These are phyloP conservation scores for Napeogenes inachia DNA, from an alignment of 2,888 invertebrate species.

Conservation along the genomic window DNA sequence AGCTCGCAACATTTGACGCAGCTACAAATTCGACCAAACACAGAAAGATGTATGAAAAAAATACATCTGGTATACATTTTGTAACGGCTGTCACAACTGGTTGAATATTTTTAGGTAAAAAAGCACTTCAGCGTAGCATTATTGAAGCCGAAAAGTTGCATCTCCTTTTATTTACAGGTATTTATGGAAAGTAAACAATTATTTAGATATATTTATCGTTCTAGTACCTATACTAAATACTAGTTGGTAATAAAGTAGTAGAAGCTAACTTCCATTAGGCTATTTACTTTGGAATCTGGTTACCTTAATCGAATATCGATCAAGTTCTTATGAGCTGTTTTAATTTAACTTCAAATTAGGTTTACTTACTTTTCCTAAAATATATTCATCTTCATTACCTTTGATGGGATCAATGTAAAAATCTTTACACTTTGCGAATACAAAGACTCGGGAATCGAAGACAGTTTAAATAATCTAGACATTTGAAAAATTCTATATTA, in stretches of 20 bases:
- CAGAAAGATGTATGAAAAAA: conserved; percentile 20
- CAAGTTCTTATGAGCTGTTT: conserved; percentile 12
- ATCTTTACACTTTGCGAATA: conserved; percentile 28
- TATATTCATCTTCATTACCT: conserved; percentile 26
- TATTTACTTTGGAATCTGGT: neutral
- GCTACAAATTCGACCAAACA: conserved; percentile 15
- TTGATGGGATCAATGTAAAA: conserved; percentile 29
- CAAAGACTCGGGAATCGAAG: conserved; percentile 21
- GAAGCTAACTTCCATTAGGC: too few relatives aligned
- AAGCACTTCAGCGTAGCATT: neutral
- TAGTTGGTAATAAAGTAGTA: too few relatives aligned
- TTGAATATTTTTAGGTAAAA: neutral
- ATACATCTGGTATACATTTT: conserved; percentile 20
- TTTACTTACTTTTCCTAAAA: conserved; percentile 19
- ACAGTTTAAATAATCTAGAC: conserved; percentile 9
- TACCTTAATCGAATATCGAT: conserved; percentile 24
- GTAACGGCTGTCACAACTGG: conserved; percentile 6
- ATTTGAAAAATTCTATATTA: too few relatives aligned
- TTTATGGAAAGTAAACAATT: too few relatives aligned
- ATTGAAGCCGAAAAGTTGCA: too few relatives aligned
- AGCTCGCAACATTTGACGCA: conserved; percentile 16
- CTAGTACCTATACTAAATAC: too few relatives aligned
- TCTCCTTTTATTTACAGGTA: too few relatives aligned
- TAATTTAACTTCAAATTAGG: conserved; percentile 28
- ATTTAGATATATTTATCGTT: too few relatives aligned